A percentile compares a stretch with the other conserved stretches of the same genome.
These are phyloP conservation scores for Polymixis flavicincta DNA, from an alignment of 2,888 invertebrate species.

Conservation along the genomic window DNA sequence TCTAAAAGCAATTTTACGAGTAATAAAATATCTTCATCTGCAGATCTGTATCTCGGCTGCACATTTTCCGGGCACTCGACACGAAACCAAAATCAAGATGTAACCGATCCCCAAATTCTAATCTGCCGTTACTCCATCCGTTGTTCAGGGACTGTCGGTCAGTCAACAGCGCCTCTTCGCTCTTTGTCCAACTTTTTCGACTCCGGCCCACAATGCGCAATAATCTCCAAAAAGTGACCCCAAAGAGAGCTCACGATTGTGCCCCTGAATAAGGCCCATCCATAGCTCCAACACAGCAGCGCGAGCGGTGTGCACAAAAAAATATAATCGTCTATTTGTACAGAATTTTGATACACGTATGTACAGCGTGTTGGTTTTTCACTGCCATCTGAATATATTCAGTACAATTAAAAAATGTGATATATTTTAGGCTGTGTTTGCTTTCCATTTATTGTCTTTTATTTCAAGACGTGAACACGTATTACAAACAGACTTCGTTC, in stretches of 20 bases:
- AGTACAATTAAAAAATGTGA: not conserved
- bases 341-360: constrained; percentile 73
- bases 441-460: not conserved
- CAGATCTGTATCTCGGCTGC: constrained; percentile 75
- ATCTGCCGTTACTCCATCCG: constrained; percentile 75
- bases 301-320: constrained; percentile 77
- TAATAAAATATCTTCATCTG: constrained; percentile 70
- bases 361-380: constrained; percentile 75
- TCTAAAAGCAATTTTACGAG: constrained; percentile 81
- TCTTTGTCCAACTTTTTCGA: constrained; percentile 85
- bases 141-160: constrained; percentile 81
- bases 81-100: constrained; percentile 68
- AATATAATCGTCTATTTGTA: constrained; percentile 82
- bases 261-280: constrained; percentile 77
- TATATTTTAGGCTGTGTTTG: constrained; percentile 11
- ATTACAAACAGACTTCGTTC: not conserved
- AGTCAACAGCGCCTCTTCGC: constrained; percentile 83
- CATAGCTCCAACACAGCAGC: constrained; percentile 76
- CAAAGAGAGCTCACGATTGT: constrained; percentile 85
- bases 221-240: constrained; percentile 91
- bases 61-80: constrained; percentile 68
- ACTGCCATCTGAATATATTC: not conserved
- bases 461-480: not conserved
- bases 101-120: constrained; percentile 77
- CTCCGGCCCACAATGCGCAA: constrained; percentile 82